phyloP scores from a whole-genome alignment of 2,888 invertebrate genomes.

The Cynaeus angustus region DNA sequence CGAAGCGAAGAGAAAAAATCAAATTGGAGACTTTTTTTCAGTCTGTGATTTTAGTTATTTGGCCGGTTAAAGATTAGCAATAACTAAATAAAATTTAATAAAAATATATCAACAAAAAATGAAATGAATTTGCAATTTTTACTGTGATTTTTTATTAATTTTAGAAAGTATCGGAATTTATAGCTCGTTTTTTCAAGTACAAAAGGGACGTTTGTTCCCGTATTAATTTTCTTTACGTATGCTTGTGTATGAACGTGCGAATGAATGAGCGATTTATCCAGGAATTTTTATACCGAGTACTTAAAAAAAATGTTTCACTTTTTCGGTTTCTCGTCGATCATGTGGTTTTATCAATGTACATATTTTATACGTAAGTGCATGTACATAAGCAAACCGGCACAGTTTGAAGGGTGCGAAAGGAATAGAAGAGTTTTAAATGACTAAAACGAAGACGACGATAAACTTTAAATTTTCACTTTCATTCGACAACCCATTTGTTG shows the following conservation, averaged over 20 bases:
- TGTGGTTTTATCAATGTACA: constrained; percentile 48
- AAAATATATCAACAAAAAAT: constrained; percentile 25
- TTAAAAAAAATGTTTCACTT: constrained; percentile 33
- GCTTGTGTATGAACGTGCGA: constrained; percentile 18
- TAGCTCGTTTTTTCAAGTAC: constrained; percentile 42
- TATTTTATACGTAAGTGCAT: constrained; percentile 57
- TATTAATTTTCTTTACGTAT: constrained; percentile 32
- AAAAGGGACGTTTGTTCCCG: constrained; percentile 29
- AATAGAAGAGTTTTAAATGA: not conserved
- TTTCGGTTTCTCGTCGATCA: constrained; percentile 36
- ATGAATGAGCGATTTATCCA: constrained; percentile 16
- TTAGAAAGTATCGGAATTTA: constrained; percentile 42
- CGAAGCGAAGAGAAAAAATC: constrained; percentile 27
- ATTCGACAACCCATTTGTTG: too few species aligned
- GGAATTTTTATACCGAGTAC: constrained; percentile 43
- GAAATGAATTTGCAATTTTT: constrained; percentile 48
- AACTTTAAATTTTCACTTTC: too few species aligned
- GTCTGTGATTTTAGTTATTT: constrained; percentile 48
- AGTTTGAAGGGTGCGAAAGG: constrained; percentile 14
- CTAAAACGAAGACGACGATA: not conserved
- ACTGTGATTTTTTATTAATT: constrained; percentile 51
- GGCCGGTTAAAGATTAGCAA: constrained; percentile 45
- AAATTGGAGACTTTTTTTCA: constrained; percentile 36
- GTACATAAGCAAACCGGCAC: constrained; percentile 57
- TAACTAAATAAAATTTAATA: constrained; percentile 22